Conservation (phyloP, 1,140 invertebrate genomes). For the Drosophila cardini region DNA sequence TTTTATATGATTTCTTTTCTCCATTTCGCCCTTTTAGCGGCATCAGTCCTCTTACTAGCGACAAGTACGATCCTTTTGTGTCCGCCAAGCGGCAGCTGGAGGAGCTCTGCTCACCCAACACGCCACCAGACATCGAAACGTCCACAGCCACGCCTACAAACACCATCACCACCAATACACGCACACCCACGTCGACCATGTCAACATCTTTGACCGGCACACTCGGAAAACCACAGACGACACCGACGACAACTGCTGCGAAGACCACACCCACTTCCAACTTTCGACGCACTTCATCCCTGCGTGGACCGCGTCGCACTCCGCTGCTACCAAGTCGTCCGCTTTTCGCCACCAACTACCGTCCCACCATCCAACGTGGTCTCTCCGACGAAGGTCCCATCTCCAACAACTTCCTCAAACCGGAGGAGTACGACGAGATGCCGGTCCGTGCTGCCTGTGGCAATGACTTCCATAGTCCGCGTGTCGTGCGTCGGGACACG, state of each 20-base stretch:
- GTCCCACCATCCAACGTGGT: slow-evolving; percentile 81
- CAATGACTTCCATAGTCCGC: slow-evolving; percentile 81
- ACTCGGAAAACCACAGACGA: slow-evolving; percentile 48
- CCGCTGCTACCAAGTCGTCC: slow-evolving; percentile 73
- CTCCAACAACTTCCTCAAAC: slow-evolving; percentile 82
- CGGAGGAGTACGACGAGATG: slow-evolving; percentile 84
- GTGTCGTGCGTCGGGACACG: slow-evolving; percentile 74
- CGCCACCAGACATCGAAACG: slow-evolving; percentile 55
- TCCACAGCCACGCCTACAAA: slow-evolving; percentile 17
- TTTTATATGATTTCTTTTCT: slow-evolving; percentile 1
- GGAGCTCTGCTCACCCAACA: slow-evolving; percentile 86
- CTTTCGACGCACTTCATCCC: slow-evolving; percentile 79
- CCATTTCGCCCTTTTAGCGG: slow-evolving; percentile 68
- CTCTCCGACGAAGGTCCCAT: slow-evolving; percentile 84
- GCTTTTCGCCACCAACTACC: slow-evolving; percentile 75
- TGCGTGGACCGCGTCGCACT: slow-evolving; percentile 73
- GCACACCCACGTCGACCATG: slow-evolving; percentile 35
- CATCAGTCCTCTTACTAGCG: slow-evolving; percentile 38
- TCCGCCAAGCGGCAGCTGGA: slow-evolving; percentile 89
- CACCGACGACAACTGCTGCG: slow-evolving; percentile 12
- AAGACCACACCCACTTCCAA: slow-evolving; percentile 55
- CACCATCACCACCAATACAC: slow-evolving; percentile 24
- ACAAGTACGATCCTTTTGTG: slow-evolving; percentile 88
- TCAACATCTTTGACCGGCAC: slow-evolving; percentile 48
- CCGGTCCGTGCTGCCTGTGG: slow-evolving; percentile 79